Evolutionary conservation across 2,797 vertebrate species (phyloP), one percentile per base, ranked within the genome.

Genomic region (Enteromius unitaeniatus): DNA sequence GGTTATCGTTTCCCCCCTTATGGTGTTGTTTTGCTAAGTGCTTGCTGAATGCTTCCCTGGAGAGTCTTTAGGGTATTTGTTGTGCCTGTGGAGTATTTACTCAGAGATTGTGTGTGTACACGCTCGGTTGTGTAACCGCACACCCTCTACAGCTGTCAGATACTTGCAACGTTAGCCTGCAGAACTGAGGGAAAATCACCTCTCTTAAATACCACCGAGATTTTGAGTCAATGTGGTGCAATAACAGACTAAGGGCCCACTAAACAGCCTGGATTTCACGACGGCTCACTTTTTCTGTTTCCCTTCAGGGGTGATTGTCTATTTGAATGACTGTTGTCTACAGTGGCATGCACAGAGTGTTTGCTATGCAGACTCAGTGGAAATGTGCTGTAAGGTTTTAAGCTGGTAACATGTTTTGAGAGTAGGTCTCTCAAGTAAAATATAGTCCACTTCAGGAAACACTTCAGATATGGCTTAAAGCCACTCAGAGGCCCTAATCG

Each of bases 151-250:
- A 89, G 83, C 83, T 87, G 81, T 87, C 83, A 84, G 53, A 82
- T 64, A 85, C 79, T 62, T 68, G 31, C 58, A 74, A 42, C 26
- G 77, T 73, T 84, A 60, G 76, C 64, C 45, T 75, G 78, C 60
- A 68, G 81, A 84, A 81, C 67, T 78, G 68, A 89, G 70, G 82
- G 78, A 79, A 86, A 91, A 86, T 88, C 90, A 87, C 82, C 88
- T 88, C 87, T 85, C 88, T 85, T 84, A 75, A 55, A 60, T 89
- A 90, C 90, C 87, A 75, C 90, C 69, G 89, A 83, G 84, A 89
- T 87, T 69, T 62, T 67, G 68, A 76, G 88, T 90, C 89, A 89
- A 89, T 86, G 87, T 78, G 77, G 23, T 15, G 82, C 79, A 86
- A 84, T 86, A 86, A 87, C 85, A 79, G 62, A 55, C 58, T 7